Evolutionary conservation across 2,888 invertebrate species (phyloP).

Genomic region (Spisula solida): DNA sequence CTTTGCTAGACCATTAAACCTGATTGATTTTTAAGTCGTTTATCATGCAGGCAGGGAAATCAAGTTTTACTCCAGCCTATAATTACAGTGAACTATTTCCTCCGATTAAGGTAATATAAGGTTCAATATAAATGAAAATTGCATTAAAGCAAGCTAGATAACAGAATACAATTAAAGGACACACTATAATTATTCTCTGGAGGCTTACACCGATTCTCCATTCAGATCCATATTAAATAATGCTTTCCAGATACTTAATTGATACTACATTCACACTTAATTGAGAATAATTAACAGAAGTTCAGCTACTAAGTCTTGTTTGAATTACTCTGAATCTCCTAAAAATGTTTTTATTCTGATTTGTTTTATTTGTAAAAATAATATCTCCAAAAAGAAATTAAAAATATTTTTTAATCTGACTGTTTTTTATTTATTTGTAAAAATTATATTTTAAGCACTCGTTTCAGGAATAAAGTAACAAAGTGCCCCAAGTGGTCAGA

Average conservation of each 20-base stretch:
- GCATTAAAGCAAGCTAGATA: neutral
- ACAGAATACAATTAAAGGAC: neutral
- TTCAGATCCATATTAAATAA: neutral
- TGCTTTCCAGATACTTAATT: neutral
- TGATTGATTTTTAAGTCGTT: neutral
- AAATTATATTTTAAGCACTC: no score
- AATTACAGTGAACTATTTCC: neutral
- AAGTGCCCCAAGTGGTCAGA: no score
- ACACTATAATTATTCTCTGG: neutral
- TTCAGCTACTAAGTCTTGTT: no score
- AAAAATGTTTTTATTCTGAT: no score
- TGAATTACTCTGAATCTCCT: no score
- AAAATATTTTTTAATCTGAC: no score
- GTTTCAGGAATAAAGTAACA: no score
- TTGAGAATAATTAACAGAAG: neutral
- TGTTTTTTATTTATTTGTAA: no score
- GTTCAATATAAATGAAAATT: neutral
- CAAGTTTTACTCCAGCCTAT: neutral
- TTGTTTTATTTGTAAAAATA: no score
- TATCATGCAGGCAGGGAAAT: neutral
- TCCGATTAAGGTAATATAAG: neutral
- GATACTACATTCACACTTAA: neutral
- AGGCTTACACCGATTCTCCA: conserved; percentile 2
- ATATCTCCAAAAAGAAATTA: no score
- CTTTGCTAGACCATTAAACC: neutral